Base-by-base conservation (phyloP, 1,140 invertebrate species). In the Diorhabda sublineata region DNA sequence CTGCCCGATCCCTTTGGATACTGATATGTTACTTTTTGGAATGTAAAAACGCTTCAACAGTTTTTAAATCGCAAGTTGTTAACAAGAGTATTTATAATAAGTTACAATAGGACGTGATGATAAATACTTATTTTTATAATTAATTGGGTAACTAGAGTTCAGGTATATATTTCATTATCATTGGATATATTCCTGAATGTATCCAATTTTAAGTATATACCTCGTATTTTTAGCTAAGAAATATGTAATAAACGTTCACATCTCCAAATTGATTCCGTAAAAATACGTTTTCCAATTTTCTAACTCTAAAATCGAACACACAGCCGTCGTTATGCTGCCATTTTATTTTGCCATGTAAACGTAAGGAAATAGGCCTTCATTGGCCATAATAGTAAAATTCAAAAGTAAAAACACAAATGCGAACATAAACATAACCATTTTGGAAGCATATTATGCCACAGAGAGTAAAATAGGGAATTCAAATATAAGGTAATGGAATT, bases 321-420 rank as follows among this genome's bases (percentile, higher is more conserved):
- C 47, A 52, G 47, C n/a, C 6, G 6, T 52, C n/a, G 47, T n/a
- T 52, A 52, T 52, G 47, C 2, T 52, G 47, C 47, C 47, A n/a
- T 52, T 52, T 52, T 52, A 52, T 52, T 52, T 52, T n/a, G 3
- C 47, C 6, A 52, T 6, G 47, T n/a, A 52, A 52, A n/a, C 47
- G 47, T 52, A 52, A 52, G n/a, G 47, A 52, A 52, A n/a, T 52
- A 52, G 47, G 47, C 47, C n/a, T n/a, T 52, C 47, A 52, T 52
- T 52, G 47, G 47, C 56, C 63, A 52, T 64, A 57, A 52, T 64
- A 57, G 63, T 64, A 64, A 64, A 64, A 64, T 64, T 64, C 63
- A 52, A 64, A 64, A 64, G 63, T 64, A 64, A 64, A 52, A 64
- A 64, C 56, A 64, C 63, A 64, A 64, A 64, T 64, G 56, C 45